A percentile compares a stretch with the other conserved stretches of the same genome.
Evolutionary conservation across 2,888 invertebrate genomes (phyloP).

Genomic region (Cantharis nigra): DNA sequence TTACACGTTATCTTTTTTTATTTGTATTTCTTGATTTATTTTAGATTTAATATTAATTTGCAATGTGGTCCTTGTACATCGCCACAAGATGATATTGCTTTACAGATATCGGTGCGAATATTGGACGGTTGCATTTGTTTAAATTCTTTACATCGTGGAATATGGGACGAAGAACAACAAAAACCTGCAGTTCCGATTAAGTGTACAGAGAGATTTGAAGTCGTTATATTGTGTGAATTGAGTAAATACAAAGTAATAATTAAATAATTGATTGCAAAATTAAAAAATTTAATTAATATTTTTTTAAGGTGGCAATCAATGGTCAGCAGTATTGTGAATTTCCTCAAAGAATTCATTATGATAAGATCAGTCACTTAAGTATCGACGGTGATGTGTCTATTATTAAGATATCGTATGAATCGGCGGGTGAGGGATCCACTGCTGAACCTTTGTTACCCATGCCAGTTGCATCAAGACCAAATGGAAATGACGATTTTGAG

Average conservation of each 20-base stretch:
- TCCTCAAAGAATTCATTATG: slow-evolving; percentile 70
- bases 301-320: slow-evolving; percentile 73
- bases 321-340: slow-evolving; percentile 81
- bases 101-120: slow-evolving; percentile 71
- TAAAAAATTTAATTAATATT: neutral
- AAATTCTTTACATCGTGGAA: slow-evolving; percentile 60
- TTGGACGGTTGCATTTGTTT: slow-evolving; percentile 62
- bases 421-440: neutral
- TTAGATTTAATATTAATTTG: neutral
- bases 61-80: slow-evolving; percentile 68
- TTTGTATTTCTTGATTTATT: neutral
- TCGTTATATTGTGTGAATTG: slow-evolving; percentile 71
- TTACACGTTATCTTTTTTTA: neutral
- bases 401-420: slow-evolving; percentile 68
- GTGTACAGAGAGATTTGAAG: slow-evolving; percentile 70
- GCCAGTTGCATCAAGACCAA: neutral
- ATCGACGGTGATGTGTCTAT: slow-evolving; percentile 79
- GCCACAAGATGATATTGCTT: slow-evolving; percentile 75
- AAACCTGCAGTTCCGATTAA: slow-evolving; percentile 63
- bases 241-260: slow-evolving; percentile 38
- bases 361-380: slow-evolving; percentile 67
- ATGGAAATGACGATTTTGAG: slow-evolving; percentile 1
- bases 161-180: slow-evolving; percentile 66
- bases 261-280: neutral
- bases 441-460: neutral